Evolutionary conservation across 2,888 invertebrate species (phyloP), one percentile per base, ranked within the genome.

Genomic region (Micoletzkya japonica): DNA sequence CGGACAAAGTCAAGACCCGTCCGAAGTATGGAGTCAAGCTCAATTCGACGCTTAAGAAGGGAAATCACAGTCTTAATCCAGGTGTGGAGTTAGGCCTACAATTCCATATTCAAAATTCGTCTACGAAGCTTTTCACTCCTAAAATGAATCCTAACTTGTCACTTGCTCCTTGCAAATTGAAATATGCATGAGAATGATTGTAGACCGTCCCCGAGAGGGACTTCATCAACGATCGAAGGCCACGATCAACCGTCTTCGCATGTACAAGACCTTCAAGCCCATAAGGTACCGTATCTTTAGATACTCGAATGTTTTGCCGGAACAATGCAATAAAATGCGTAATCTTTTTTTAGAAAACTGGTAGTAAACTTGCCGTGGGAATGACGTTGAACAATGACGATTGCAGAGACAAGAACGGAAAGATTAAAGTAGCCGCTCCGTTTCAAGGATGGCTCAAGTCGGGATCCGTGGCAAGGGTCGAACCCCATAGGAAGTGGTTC

Each of bases 401-500:
- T 81, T 86, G 61, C 73, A 88, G 89, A 70, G 92, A 97, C 87
- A 91, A 90, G 36, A 81, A 81, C 57, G 90, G 97, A 63, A 93
- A 95, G 89, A 95, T 99, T 70, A 87, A 95, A 58, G 91, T 91
- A 49, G 92, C 96, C 36, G 98, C 98, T 0, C 96, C 97, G 0
- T 99, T 94, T 86, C 98, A 98, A 87, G 92, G 92, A 58, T 91
- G 91, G 88, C 88, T 95, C 30, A 88, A 92, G 20, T 91, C 95
- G 39, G 98, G 98, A 32, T 91, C 93, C 0, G 90, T 92, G 85
- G 94, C 96, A 37, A 90, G 97, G 72, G 93, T 99, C 0, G 98
- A 96, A 87, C 98, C 98, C 2, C 95, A 93, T 80, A 93, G 95
- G 82, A 94, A 92, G 86, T 99, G 98, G 98, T 99, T 99, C 87